These are phyloP conservation scores for Melanotaenia trifasciata DNA, from an alignment of 2,797 vertebrate species.

Conservation along the genomic window DNA sequence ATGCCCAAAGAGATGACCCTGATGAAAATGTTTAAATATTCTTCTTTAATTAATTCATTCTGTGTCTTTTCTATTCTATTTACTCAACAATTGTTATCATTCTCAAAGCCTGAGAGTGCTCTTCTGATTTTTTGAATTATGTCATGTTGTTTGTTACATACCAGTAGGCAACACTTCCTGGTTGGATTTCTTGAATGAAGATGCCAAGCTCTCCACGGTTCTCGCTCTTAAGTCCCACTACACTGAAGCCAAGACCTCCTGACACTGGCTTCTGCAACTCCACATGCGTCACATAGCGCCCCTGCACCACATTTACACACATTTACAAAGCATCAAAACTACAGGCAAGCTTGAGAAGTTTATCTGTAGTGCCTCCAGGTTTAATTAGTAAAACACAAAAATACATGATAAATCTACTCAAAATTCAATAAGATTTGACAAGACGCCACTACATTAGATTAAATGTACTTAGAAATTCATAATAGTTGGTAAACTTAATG, in stretches of 20 bases:
- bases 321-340: conserved; percentile 63
- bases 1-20: too few species aligned
- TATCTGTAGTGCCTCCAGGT: conserved; percentile 59
- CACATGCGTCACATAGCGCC: conserved; percentile 88
- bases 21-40: too few species aligned
- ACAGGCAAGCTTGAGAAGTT: conserved; percentile 52
- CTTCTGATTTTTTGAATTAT: background rate
- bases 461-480: background rate
- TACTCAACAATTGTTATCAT: background rate
- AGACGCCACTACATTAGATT: background rate
- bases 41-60: too few species aligned
- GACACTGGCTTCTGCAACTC: conserved; percentile 91
- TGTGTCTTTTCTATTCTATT: background rate
- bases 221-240: conserved; percentile 95
- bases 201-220: conserved; percentile 96
- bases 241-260: conserved; percentile 95
- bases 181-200: conserved; percentile 97
- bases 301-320: conserved; percentile 78
- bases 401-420: background rate
- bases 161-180: conserved; percentile 93
- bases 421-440: background rate
- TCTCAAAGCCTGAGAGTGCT: background rate
- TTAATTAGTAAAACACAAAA: background rate
- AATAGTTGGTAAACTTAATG: background rate
- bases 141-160: conserved; percentile 58